Base-by-base conservation (phyloP, 64 coral and sea anemone genomes). In the Catalaphyllia jardinei region DNA sequence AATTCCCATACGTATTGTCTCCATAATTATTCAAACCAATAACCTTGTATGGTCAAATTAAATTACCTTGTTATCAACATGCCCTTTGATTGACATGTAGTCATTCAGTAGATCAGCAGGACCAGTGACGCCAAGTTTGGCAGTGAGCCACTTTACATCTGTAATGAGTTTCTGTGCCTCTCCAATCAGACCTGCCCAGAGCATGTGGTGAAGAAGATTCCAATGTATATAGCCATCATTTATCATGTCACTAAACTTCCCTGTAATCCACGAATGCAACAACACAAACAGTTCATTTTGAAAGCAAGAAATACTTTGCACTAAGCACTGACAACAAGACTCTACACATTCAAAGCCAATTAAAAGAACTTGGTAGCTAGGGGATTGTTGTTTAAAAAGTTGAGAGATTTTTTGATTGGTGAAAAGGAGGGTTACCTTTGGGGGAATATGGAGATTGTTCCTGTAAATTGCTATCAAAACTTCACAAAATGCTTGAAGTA, bases 211-310 rank as follows among this genome's bases (percentile, higher is more conserved):
- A 10, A 95, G 60, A 4, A 98, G 91, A 67, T 98, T 95, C 93
- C 93, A 95, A 71, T 95, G 82, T 67, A 98, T 93, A 67, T 98
- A 98, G 6, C 93, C 93, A 93, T 98, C 96, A 79, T 93, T 86
- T 18, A 60, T 57, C 67, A 98, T 80, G 7, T 79, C 84, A 46
- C 86, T 31, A 83, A 98, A 90, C 12, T 91, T 84, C 20, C 83
- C 96, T 98, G 65, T 12, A 24, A 81, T 35, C 28, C 12, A 67
- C 30, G 29, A 22, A 71, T 13, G 50, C 12, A 13, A 88, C 29
- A 79, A 19, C 16, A 75, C 35, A 55, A 18, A 18, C 73, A 35
- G 13, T 39, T 42, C 73, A 75, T 39, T 39, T 39, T 39, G 30
- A 42, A 7, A 42, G 4, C 13, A 55, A 55, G 52, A 55, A 55